Conservation (phyloP, 2,113 vertebrate genomes). For the Onychorhynchus coronatus region DNA sequence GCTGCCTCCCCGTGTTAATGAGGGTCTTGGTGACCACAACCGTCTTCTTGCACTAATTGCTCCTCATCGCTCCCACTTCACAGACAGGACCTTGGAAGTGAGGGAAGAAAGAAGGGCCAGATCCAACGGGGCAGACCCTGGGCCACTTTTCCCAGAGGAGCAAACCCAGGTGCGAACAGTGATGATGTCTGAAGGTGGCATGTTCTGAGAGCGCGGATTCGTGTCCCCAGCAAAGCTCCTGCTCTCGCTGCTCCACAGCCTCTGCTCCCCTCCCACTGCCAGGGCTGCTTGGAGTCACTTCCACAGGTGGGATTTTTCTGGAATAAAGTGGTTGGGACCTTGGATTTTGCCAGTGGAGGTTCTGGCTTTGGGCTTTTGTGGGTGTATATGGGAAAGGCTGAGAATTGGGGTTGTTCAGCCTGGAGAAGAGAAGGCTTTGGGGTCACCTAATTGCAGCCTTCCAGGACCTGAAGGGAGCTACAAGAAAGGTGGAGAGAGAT, state of each 20-base stretch:
- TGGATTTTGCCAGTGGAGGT: neutral
- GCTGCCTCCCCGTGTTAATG: neutral
- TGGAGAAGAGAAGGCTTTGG: neutral
- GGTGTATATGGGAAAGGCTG: neutral
- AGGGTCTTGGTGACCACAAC: neutral
- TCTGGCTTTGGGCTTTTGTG: neutral
- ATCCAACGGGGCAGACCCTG: neutral
- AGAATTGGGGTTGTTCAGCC: neutral
- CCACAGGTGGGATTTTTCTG: neutral
- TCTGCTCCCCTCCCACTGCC: fast-evolving
- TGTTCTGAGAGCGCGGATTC: neutral
- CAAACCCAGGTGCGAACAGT: neutral
- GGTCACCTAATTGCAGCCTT: neutral
- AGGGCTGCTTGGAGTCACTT: neutral
- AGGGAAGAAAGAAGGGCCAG: neutral
- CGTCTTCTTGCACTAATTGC: neutral
- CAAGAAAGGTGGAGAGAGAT: neutral
- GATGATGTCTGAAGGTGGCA: neutral
- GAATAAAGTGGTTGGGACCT: fast-evolving
- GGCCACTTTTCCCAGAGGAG: neutral
- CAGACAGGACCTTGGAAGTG: neutral
- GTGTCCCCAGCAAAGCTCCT: neutral
- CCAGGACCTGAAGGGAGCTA: neutral
- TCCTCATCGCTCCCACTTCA: neutral
- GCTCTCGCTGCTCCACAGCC: neutral